Conservation (phyloP, 2,888 invertebrate species). For the Lasioglossum morio region DNA sequence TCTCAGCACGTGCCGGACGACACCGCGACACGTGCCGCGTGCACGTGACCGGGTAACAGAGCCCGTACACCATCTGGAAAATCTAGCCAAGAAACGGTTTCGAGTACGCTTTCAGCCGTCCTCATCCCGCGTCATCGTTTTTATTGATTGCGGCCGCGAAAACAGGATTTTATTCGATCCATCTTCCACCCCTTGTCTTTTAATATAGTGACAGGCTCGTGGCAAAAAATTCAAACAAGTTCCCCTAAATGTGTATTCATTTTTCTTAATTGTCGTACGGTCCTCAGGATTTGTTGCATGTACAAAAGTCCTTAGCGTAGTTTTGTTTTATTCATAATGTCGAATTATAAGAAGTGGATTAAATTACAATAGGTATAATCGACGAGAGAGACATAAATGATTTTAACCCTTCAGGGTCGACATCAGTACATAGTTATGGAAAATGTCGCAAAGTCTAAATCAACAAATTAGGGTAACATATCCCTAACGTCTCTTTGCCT, state of each 20-base stretch:
- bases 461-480: no score
- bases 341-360: no score
- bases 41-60: conserved; percentile 73
- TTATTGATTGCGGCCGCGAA: neutral
- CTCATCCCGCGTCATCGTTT: neutral
- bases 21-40: conserved; percentile 71
- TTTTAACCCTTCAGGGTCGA: no score
- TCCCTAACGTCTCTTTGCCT: no score
- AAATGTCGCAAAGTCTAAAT: no score
- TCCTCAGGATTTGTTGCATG: no score
- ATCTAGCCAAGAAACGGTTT: conserved; percentile 49
- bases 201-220: neutral
- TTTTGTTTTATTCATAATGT: no score
- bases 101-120: neutral
- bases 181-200: neutral
- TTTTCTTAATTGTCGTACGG: neutral
- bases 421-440: no score
- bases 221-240: neutral
- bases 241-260: no score
- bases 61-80: conserved; percentile 67
- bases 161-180: conserved; percentile 1
- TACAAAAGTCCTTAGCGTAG: no score
- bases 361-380: no score
- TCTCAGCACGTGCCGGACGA: conserved; percentile 70
- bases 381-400: no score